Conservation (phyloP, 2,113 vertebrate species). For the Oxyruncus cristatus region DNA sequence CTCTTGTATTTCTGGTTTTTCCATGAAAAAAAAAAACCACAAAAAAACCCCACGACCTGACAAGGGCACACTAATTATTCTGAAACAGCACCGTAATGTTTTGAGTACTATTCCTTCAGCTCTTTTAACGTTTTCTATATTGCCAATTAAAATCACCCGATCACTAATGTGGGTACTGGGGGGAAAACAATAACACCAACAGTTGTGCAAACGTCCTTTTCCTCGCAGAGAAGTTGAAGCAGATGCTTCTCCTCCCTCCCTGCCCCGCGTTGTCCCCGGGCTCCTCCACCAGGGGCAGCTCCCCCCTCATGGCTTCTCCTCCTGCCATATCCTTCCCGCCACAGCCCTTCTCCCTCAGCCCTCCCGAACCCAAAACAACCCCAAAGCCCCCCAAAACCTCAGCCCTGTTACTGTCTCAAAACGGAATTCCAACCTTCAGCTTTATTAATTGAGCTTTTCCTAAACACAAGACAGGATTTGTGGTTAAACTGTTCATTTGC, state of each 20-base stretch:
- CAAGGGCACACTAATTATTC: background rate
- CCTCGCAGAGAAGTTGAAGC: background rate
- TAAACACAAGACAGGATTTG: background rate
- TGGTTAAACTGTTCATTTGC: background rate
- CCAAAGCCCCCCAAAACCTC: background rate
- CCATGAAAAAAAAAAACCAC: background rate
- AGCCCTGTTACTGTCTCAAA: background rate
- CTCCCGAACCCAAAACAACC: background rate
- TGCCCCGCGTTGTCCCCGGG: background rate
- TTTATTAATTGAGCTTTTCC: background rate
- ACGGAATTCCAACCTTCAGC: background rate
- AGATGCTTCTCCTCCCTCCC: background rate
- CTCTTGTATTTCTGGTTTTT: background rate
- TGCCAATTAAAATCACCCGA: background rate
- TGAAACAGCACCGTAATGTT: rapidly evolving
- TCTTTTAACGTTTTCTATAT: background rate
- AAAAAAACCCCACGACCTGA: background rate
- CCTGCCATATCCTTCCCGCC: background rate
- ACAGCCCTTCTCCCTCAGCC: background rate
- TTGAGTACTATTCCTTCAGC: background rate
- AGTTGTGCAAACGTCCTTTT: rapidly evolving
- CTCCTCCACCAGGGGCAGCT: background rate
- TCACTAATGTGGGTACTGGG: no score
- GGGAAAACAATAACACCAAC: rapidly evolving
- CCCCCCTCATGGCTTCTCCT: background rate